Percentiles rank a stretch among this genome's conserved stretches.
Evolutionary conservation across 2,797 vertebrate genomes (phyloP).

Genomic region (Muscicapa comitata): DNA sequence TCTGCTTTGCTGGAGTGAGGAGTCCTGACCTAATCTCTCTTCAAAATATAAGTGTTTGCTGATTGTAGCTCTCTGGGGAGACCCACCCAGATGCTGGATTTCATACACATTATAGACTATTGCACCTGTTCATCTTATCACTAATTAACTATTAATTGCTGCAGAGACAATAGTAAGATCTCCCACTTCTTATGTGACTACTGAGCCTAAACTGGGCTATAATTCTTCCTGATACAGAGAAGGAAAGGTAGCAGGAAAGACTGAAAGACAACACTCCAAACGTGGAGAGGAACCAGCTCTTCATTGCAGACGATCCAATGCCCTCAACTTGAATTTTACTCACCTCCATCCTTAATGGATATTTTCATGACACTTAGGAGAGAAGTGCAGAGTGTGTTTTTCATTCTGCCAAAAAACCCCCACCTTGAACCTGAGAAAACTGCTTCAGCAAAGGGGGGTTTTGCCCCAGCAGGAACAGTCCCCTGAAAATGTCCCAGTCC

Average conservation of each 20-base stretch:
- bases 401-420: accelerated
- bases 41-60: accelerated
- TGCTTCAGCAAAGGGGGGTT: background rate
- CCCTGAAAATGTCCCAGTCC: background rate
- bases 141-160: background rate
- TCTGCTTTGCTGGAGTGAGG: background rate
- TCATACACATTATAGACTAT: background rate
- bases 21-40: background rate
- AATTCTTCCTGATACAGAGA: background rate
- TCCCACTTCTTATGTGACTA: background rate
- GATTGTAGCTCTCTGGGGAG: background rate
- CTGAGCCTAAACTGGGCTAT: background rate
- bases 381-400: background rate
- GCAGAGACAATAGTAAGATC: background rate
- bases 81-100: background rate
- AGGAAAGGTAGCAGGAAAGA: background rate
- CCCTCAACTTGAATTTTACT: background rate
- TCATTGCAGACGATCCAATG: background rate
- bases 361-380: background rate
- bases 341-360: background rate
- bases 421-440: background rate
- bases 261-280: background rate
- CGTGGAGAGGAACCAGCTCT: background rate
- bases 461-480: background rate
- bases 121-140: background rate